phyloP scores from a whole-genome alignment of 1,140 invertebrate genomes.

The Drosophila parabipectinata region DNA sequence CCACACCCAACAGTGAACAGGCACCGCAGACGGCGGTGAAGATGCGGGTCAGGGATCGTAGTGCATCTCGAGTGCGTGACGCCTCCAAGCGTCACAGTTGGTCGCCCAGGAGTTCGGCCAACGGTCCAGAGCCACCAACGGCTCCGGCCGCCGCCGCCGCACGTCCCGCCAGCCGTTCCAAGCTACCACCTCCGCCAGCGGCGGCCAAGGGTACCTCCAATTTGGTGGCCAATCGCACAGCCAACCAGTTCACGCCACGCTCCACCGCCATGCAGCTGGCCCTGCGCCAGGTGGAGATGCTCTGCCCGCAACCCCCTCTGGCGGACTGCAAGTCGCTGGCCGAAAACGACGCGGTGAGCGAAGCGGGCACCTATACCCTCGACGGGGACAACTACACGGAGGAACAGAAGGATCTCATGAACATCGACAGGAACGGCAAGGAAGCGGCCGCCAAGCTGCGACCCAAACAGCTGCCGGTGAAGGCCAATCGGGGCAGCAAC shows the following conservation, averaged over 20 bases:
- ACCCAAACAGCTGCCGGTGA: conserved; percentile 64
- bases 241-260: conserved; percentile 71
- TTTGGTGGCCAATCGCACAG: conserved; percentile 70
- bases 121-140: conserved; percentile 11
- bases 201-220: conserved; percentile 66
- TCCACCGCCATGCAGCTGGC: conserved; percentile 81
- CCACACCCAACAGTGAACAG: conserved; percentile 49
- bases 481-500: conserved; percentile 84
- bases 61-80: conserved; percentile 73
- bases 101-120: conserved; percentile 76
- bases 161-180: conserved; percentile 36
- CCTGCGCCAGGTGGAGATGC: conserved; percentile 73
- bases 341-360: conserved; percentile 87
- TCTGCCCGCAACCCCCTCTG: conserved; percentile 78
- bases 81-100: conserved; percentile 82
- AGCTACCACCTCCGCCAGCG: conserved; percentile 42
- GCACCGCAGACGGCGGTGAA: conserved; percentile 55
- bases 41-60: conserved; percentile 75
- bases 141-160: background rate
- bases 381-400: conserved; percentile 93
- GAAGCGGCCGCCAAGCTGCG: conserved; percentile 50
- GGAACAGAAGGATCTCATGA: conserved; percentile 93
- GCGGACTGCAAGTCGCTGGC: conserved; percentile 54
- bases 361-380: conserved; percentile 94
- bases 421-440: conserved; percentile 87